Evolutionary conservation across 2,797 vertebrate genomes (phyloP).

Genomic region (Enteromius afrohamiltoni): DNA sequence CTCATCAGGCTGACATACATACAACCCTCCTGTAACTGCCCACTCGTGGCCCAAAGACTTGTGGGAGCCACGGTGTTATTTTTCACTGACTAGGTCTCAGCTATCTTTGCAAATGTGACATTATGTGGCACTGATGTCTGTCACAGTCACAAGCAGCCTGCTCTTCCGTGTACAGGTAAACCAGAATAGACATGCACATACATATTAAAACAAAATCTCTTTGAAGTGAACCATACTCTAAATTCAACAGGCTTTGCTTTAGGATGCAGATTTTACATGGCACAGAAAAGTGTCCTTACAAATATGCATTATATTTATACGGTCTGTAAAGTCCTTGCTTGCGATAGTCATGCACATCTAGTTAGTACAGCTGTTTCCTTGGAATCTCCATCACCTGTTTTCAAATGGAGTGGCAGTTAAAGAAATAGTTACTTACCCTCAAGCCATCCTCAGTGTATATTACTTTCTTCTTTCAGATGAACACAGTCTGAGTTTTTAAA

Average conservation of each 20-base stretch:
- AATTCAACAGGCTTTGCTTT: neutral
- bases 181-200: slow-evolving; percentile 13
- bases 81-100: neutral
- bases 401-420: no score
- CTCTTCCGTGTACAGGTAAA: slow-evolving; percentile 17
- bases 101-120: slow-evolving; percentile 26
- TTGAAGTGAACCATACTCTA: neutral
- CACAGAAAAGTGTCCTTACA: neutral
- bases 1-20: slow-evolving; percentile 36
- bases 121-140: slow-evolving; percentile 14
- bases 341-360: no score
- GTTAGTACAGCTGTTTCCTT: no score
- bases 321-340: neutral
- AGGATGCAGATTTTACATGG: neutral
- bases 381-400: no score
- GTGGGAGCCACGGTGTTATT: slow-evolving; percentile 2
- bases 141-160: neutral
- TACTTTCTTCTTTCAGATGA: no score
- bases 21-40: neutral
- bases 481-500: no score
- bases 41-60: neutral
- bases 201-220: neutral
- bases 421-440: no score
- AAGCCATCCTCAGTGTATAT: no score
- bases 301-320: neutral